phyloP scores from a whole-genome alignment of 2,888 invertebrate genomes.

The Noctua comes region DNA sequence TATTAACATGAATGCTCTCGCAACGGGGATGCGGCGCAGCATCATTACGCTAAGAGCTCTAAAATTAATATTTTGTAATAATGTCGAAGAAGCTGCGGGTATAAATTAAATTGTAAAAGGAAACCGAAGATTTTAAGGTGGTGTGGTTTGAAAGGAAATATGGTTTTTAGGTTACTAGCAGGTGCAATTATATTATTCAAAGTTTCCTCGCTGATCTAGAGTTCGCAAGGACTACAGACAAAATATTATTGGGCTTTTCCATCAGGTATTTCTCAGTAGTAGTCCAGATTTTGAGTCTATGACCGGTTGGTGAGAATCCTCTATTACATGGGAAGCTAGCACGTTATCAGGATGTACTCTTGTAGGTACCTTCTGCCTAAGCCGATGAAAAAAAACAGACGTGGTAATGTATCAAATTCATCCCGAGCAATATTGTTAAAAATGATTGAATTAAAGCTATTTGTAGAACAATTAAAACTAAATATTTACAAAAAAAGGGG shows the following conservation, averaged over 20 bases:
- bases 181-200: not conserved
- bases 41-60: constrained; percentile 49
- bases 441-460: too few species aligned
- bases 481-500: too few species aligned
- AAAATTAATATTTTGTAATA: constrained; percentile 43
- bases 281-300: too few species aligned
- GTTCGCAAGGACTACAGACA: not conserved
- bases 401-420: too few species aligned
- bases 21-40: constrained; percentile 40
- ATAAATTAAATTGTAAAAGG: constrained; percentile 18
- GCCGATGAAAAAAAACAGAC: too few species aligned
- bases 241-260: not conserved
- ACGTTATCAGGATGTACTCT: not conserved
- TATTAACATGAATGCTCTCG: constrained; percentile 49
- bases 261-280: not conserved
- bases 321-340: not conserved
- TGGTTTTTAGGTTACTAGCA: not conserved
- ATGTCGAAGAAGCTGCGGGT: not conserved
- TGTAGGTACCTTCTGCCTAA: too few species aligned
- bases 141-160: not conserved
- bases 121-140: not conserved
- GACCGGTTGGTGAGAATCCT: not conserved
- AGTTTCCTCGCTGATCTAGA: not conserved
- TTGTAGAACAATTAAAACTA: too few species aligned
- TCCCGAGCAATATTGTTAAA: too few species aligned